Conservation (phyloP, 2,888 invertebrate species). For the Epinotia nisella region DNA sequence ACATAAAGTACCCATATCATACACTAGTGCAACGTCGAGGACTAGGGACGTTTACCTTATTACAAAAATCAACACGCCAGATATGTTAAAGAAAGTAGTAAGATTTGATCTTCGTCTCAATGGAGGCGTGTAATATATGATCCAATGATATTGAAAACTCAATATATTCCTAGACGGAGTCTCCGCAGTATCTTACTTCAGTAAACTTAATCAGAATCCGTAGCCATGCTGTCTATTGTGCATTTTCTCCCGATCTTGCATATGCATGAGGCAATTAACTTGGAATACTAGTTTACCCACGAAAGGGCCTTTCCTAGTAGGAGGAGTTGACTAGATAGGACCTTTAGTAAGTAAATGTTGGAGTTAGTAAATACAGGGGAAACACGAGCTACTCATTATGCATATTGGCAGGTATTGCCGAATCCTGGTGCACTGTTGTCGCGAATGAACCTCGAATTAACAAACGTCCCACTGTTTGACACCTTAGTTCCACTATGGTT, state of each 20-base stretch:
- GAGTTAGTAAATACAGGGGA: slow-evolving; percentile 17
- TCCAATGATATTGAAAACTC: background rate
- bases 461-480: too few species aligned
- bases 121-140: background rate
- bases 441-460: background rate
- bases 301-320: background rate
- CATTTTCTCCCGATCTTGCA: slow-evolving; percentile 26
- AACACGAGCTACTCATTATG: slow-evolving; percentile 21
- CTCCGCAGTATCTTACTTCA: background rate
- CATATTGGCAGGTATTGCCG: slow-evolving; percentile 28
- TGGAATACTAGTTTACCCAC: too few species aligned
- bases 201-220: slow-evolving; percentile 1
- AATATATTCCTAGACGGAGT: slow-evolving; percentile 1
- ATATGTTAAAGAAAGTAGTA: too few species aligned
- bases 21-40: too few species aligned
- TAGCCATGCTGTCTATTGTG: slow-evolving; percentile 15
- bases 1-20: too few species aligned
- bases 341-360: background rate
- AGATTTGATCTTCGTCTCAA: background rate
- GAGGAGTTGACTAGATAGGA: background rate
- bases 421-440: slow-evolving; percentile 8
- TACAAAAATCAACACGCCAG: too few species aligned
- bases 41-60: too few species aligned
- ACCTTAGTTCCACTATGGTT: too few species aligned
- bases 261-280: slow-evolving; percentile 34